Evolutionary conservation across 2,797 vertebrate genomes (phyloP).

Genomic region (Sitta carolinensis): DNA sequence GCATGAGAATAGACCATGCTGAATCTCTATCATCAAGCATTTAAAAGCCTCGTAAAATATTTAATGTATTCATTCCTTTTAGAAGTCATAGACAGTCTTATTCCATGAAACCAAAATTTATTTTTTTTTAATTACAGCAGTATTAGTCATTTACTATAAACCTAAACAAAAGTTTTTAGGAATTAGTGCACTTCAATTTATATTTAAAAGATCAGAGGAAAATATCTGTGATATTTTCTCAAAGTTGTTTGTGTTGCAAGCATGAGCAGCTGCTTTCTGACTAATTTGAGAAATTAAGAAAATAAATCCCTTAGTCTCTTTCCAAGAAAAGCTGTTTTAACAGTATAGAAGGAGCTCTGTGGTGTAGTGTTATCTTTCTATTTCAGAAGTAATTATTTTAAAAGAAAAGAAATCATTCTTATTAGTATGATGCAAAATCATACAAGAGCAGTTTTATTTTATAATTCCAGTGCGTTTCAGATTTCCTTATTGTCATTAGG

Average conservation of each 20-base stretch:
- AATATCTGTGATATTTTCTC: neutral
- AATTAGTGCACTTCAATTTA: neutral
- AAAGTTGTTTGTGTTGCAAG: neutral
- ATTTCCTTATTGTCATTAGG: neutral
- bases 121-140: neutral
- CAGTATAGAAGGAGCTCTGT: neutral
- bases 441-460: neutral
- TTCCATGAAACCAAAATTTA: neutral
- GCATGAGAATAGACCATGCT: constrained; percentile 14
- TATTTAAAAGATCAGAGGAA: neutral
- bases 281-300: neutral
- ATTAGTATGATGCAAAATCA: neutral
- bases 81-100: neutral
- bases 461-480: neutral
- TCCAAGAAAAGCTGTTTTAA: neutral
- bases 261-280: neutral
- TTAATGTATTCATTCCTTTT: neutral
- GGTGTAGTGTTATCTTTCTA: neutral
- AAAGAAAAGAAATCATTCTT: neutral
- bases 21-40: neutral
- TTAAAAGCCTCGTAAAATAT: constrained; percentile 25
- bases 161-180: neutral
- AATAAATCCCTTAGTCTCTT: neutral
- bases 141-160: neutral
- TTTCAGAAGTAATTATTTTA: neutral